A percentile compares a stretch with the other conserved stretches of the same genome.
Conservation (phyloP, 2,797 vertebrate genomes). For the Lophius americanus region DNA sequence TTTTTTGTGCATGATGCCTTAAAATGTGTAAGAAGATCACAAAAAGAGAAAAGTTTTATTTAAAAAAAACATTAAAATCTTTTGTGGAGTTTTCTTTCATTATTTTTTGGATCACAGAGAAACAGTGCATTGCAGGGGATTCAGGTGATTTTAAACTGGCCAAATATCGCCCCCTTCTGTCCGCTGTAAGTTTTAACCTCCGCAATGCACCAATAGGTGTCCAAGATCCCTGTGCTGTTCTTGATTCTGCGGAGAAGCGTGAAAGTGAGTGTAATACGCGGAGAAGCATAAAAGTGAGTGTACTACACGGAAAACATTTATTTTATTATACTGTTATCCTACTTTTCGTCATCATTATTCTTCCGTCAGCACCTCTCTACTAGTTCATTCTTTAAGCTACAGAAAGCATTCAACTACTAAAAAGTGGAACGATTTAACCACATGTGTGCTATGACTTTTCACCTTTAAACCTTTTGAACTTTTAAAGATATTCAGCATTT, state of each 20-base stretch:
- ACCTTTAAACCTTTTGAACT: no score
- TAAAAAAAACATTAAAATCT: slow-evolving; percentile 64
- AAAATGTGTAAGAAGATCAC: slow-evolving; percentile 73
- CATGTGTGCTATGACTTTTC: no score
- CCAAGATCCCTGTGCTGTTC: slow-evolving; percentile 17
- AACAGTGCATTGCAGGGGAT: slow-evolving; percentile 15
- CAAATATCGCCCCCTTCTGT: slow-evolving; percentile 68
- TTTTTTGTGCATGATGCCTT: slow-evolving; percentile 87
- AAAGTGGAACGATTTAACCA: no score
- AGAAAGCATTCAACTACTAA: no score
- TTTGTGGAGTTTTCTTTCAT: slow-evolving; percentile 25
- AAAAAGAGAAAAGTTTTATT: slow-evolving; percentile 76
- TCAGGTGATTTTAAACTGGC: neutral
- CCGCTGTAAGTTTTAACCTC: neutral
- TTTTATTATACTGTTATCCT: no score
- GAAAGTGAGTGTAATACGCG: neutral
- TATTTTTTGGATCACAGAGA: neutral
- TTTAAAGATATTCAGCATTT: no score
- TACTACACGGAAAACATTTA: no score
- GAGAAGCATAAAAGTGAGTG: no score
- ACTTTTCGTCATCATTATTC: no score
- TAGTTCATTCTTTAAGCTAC: no score
- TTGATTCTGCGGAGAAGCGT: slow-evolving; percentile 35
- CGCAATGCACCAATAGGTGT: slow-evolving; percentile 44
- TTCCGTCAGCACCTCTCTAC: no score